A percentile compares a stretch with the other conserved stretches of the same genome.
These are phyloP conservation scores for Heptranchias perlo DNA, from an alignment of 2,113 vertebrate genomes.

Conservation along the genomic window DNA sequence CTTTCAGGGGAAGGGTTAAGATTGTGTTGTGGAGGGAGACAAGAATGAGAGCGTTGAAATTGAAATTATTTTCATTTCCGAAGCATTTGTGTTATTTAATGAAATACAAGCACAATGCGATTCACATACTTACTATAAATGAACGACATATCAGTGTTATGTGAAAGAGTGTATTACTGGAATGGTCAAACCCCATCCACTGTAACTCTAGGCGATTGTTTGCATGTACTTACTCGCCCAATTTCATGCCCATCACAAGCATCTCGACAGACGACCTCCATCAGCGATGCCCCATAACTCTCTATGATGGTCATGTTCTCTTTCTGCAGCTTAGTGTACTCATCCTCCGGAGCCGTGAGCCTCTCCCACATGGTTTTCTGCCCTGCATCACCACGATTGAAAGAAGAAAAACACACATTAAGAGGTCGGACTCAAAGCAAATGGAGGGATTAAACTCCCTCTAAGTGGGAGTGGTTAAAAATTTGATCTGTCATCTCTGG, in stretches of 20 bases:
- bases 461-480: not conserved
- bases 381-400: conserved; percentile 49
- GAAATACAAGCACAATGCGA: not conserved
- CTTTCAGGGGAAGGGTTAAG: not conserved
- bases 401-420: not conserved
- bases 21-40: not conserved
- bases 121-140: not conserved
- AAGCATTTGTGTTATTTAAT: not conserved
- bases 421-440: not conserved
- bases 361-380: conserved; percentile 91
- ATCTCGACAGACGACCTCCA: conserved; percentile 94
- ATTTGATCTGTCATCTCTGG: not conserved
- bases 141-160: not conserved
- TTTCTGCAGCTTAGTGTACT: conserved; percentile 86
- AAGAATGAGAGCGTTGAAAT: not conserved
- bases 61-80: not conserved
- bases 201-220: not conserved
- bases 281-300: conserved; percentile 86
- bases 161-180: not conserved
- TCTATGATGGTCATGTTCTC: conserved; percentile 92
- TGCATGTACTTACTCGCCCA: conserved; percentile 67
- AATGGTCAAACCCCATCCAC: not conserved
- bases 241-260: conserved; percentile 96
- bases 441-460: not conserved
- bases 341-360: conserved; percentile 89